These are phyloP conservation scores for Drosophila hamatofila DNA, from an alignment of 2,888 invertebrate species.

Conservation along the genomic window DNA sequence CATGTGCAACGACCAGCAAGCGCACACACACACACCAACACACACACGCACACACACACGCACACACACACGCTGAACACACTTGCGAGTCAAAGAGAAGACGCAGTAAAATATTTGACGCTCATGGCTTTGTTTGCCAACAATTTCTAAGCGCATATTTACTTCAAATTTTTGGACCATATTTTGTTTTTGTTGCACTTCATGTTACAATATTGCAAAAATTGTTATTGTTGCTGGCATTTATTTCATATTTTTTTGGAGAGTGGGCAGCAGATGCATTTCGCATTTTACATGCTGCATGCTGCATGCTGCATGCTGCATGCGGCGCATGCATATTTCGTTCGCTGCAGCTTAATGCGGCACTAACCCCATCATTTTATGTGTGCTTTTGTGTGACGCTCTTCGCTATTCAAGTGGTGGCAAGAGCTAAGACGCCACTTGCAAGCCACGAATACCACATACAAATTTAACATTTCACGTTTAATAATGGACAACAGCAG, in stretches of 20 bases:
- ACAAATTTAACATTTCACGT: conserved; percentile 18
- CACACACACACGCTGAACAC: conserved; percentile 5
- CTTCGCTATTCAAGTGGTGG: conserved; percentile 2
- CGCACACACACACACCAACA: conserved; percentile 11
- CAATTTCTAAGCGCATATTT: conserved; percentile 55
- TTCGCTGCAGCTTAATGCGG: conserved; percentile 24
- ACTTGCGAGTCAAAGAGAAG: conserved; percentile 25
- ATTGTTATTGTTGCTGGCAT: conserved; percentile 8
- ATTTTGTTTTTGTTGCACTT: conserved; percentile 18
- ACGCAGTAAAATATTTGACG: conserved; percentile 32
- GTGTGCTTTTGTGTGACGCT: neutral
- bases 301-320: conserved; percentile 14
- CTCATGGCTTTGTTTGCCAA: conserved; percentile 39
- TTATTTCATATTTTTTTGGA: conserved; percentile 5
- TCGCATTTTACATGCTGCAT: conserved; percentile 24
- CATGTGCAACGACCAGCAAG: conserved; percentile 19
- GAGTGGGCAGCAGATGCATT: conserved; percentile 31
- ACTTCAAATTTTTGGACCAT: conserved; percentile 34
- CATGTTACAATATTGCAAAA: conserved; percentile 28
- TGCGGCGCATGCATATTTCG: conserved; percentile 10
- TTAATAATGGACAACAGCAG: neutral
- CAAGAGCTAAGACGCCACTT: neutral
- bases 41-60: conserved; percentile 7
- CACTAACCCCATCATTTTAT: conserved; percentile 28
- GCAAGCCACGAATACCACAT: conserved; percentile 17